Percentiles rank a stretch among this genome's conserved stretches.
These are phyloP conservation scores for Lampris incognitus DNA, from an alignment of 2,113 vertebrate species.

Conservation along the genomic window DNA sequence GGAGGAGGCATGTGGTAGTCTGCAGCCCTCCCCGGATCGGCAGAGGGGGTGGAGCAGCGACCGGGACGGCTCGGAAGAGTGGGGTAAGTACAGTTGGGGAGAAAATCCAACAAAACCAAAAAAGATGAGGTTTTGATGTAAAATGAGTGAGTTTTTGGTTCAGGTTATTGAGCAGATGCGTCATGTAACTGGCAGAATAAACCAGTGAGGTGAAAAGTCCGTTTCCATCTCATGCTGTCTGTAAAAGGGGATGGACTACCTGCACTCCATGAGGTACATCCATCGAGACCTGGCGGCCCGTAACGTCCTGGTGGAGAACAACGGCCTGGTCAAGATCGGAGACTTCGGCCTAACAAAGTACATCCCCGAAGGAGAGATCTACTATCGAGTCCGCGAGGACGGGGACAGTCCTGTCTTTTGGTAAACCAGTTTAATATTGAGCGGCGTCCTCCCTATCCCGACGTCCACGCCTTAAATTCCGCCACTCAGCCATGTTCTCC, in stretches of 20 bases:
- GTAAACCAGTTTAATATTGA: conserved; percentile 71
- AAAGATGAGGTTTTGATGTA: too few species aligned
- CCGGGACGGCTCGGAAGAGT: too few species aligned
- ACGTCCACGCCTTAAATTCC: background rate
- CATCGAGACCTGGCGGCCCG: conserved; percentile 93
- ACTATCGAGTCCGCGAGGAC: conserved; percentile 90
- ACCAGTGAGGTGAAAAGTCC: too few species aligned
- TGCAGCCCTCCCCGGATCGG: too few species aligned
- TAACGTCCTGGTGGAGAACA: conserved; percentile 91
- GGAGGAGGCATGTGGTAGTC: too few species aligned
- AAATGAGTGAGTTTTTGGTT: too few species aligned
- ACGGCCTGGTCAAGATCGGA: conserved; percentile 90
- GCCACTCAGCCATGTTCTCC: background rate
- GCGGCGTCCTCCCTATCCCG: background rate
- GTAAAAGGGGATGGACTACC: conserved; percentile 92
- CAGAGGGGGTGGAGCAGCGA: too few species aligned
- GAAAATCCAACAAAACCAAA: too few species aligned
- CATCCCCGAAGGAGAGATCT: conserved; percentile 88
- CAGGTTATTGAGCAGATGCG: too few species aligned
- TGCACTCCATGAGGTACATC: conserved; percentile 89
- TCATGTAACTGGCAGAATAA: too few species aligned
- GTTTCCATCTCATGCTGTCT: conserved; percentile 15
- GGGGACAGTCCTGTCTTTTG: conserved; percentile 95
- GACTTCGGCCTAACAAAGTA: conserved; percentile 95
- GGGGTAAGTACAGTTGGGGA: too few species aligned